A percentile compares a stretch with the other conserved stretches of the same genome.
Conservation (phyloP, 1,140 invertebrate species). For the Muscidifurax raptorellus region DNA sequence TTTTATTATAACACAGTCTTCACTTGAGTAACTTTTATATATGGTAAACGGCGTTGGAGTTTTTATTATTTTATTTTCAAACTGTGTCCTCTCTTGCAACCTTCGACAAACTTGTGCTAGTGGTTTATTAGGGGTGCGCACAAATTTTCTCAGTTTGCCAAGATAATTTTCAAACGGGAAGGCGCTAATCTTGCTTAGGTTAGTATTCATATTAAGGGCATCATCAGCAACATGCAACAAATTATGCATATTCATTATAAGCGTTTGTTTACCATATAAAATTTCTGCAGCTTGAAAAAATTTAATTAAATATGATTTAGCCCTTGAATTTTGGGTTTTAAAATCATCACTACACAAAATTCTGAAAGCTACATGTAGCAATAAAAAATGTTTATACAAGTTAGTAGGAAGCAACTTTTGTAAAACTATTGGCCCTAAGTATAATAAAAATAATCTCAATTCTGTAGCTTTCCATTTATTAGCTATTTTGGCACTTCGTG, state of each 20-base stretch:
- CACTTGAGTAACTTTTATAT: not conserved
- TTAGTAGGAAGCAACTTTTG: constrained; percentile 2
- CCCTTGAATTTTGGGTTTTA: not conserved
- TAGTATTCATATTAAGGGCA: constrained; percentile 19
- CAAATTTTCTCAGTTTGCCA: constrained; percentile 15
- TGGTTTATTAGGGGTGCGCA: constrained; percentile 28
- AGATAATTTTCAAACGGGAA: constrained; percentile 48
- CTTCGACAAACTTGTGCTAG: constrained; percentile 42
- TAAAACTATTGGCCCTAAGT: constrained; percentile 12
- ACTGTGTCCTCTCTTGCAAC: constrained; percentile 43
- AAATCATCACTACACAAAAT: constrained; percentile 10
- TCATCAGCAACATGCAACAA: constrained; percentile 22
- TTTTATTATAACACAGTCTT: not conserved
- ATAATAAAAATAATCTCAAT: constrained; percentile 23
- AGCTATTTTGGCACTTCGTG: not conserved
- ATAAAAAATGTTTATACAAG: constrained; percentile 3
- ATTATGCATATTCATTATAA: constrained; percentile 34
- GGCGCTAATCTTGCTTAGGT: constrained; percentile 34
- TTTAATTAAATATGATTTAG: not conserved
- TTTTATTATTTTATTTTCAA: too few species aligned
- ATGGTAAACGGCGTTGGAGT: not conserved
- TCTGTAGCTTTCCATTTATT: constrained; percentile 35
- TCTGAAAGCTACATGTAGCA: not conserved
- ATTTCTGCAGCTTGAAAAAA: not conserved
- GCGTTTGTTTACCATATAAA: constrained; percentile 9